Base-by-base conservation (phyloP, 1,140 invertebrate genomes). In the Chionoecetes opilio region DNA sequence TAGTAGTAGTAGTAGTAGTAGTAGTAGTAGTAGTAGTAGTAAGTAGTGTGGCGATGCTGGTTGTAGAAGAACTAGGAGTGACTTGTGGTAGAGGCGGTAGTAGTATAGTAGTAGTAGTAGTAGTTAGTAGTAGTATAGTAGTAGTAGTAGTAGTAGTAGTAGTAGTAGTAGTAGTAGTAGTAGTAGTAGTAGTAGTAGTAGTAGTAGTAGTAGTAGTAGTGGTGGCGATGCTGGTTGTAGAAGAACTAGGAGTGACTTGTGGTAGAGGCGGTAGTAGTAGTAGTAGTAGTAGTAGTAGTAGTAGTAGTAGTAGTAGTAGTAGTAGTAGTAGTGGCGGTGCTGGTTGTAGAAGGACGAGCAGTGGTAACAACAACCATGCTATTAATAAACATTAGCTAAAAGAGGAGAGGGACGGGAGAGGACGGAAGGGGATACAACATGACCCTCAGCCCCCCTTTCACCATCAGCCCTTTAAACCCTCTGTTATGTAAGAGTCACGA, bases 281-380 rank as follows among this genome's bases (percentile, higher is more conserved):
- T 17, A 75, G 63, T n/a, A 75, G 63, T n/a, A 75, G 63, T 75
- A 75, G 63, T 75, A 75, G 63, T 75, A 75, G 63, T 75, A 75
- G 63, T 75, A 75, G 63, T 75, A 75, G 63, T 75, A 75, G 63
- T 75, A 75, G 63, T 75, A 75, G 63, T 75, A 75, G 63, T 75
- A 75, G 63, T 75, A 75, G 63, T 75, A 75, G 63, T 75, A 75
- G 53, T 63, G 2, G 53, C 26, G 26, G 53, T 26, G 26, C 2
- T 26, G 26, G 53, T 63, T 21, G 53, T 41, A 41, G 38, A 6
- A 41, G 38, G 5, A 41, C 5, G 5, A 14, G 38, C 38, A 41
- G 38, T 14, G 14, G 38, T 53, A 53, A 53, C 46, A 53, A 53
- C 21, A 53, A 17, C 46, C 11, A 9, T 53, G 0, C 3, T 6